Conservation (phyloP, 2,888 invertebrate species). For the Taenaris catops region DNA sequence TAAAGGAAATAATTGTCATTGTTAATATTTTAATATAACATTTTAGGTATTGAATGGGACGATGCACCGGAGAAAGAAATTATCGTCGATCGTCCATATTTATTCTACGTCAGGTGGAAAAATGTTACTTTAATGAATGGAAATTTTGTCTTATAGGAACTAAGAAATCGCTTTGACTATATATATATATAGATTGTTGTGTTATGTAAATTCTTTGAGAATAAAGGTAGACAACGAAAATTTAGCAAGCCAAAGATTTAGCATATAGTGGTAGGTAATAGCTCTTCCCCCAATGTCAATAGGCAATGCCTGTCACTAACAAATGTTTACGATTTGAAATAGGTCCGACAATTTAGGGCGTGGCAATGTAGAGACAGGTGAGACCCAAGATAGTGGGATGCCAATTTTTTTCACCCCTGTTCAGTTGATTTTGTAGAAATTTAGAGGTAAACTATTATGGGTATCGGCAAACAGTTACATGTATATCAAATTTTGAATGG, state of each 20-base stretch:
- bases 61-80: slow-evolving; percentile 46
- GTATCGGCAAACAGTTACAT: background rate
- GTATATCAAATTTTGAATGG: background rate
- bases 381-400: slow-evolving; percentile 3
- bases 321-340: slow-evolving; percentile 6
- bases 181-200: too few species aligned
- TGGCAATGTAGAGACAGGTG: slow-evolving; percentile 5
- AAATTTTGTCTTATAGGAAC: slow-evolving; percentile 51
- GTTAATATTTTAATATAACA: too few species aligned
- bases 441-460: background rate
- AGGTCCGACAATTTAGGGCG: slow-evolving; percentile 12
- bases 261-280: too few species aligned
- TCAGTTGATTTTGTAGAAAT: slow-evolving; percentile 1
- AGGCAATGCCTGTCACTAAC: too few species aligned
- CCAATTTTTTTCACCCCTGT: background rate
- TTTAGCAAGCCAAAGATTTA: too few species aligned
- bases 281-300: too few species aligned
- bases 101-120: slow-evolving; percentile 65
- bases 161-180: too few species aligned
- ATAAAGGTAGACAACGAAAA: too few species aligned
- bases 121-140: slow-evolving; percentile 59
- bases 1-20: too few species aligned
- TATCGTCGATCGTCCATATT: slow-evolving; percentile 53
- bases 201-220: too few species aligned
- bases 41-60: slow-evolving; percentile 68